Conservation (phyloP, 2,797 vertebrate species). For the Poeciliopsis paucimaculata region DNA sequence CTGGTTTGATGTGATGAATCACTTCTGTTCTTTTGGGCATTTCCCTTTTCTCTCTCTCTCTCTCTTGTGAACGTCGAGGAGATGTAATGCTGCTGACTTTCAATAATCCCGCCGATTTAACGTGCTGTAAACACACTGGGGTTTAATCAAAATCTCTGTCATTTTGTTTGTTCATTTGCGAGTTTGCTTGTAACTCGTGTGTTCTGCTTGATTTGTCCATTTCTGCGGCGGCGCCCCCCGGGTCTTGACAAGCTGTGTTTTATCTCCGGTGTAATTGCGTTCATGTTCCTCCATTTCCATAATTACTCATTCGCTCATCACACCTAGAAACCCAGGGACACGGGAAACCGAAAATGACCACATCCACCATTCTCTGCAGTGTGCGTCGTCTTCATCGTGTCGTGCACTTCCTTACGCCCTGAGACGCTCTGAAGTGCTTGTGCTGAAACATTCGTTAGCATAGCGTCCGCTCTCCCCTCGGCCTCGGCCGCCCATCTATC, state of each 20-base stretch:
- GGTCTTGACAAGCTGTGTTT: slow-evolving; percentile 56
- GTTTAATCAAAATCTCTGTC: slow-evolving; percentile 62
- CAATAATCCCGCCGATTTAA: slow-evolving; percentile 64
- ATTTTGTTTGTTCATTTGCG: slow-evolving; percentile 61
- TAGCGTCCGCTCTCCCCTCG: slow-evolving; percentile 33
- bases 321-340: slow-evolving; percentile 53
- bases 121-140: slow-evolving; percentile 55
- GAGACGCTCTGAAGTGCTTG: slow-evolving; percentile 27
- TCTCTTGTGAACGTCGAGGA: slow-evolving; percentile 6
- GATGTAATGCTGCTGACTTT: slow-evolving; percentile 49
- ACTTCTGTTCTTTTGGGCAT: slow-evolving; percentile 25
- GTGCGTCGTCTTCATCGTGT: slow-evolving; percentile 45
- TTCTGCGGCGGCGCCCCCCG: slow-evolving; percentile 23
- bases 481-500: slow-evolving; percentile 62
- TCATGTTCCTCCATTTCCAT: slow-evolving; percentile 30
- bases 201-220: slow-evolving; percentile 65
- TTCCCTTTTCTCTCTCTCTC: slow-evolving; percentile 2
- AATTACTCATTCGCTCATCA: slow-evolving; percentile 72
- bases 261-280: slow-evolving; percentile 59
- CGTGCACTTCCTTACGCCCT: slow-evolving; percentile 8
- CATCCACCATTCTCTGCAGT: slow-evolving; percentile 58
- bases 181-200: slow-evolving; percentile 56
- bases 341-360: slow-evolving; percentile 64
- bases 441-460: slow-evolving; percentile 56
- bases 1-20: slow-evolving; percentile 45